Conservation (phyloP, 1,140 invertebrate species). For the Orussus abietinus region DNA sequence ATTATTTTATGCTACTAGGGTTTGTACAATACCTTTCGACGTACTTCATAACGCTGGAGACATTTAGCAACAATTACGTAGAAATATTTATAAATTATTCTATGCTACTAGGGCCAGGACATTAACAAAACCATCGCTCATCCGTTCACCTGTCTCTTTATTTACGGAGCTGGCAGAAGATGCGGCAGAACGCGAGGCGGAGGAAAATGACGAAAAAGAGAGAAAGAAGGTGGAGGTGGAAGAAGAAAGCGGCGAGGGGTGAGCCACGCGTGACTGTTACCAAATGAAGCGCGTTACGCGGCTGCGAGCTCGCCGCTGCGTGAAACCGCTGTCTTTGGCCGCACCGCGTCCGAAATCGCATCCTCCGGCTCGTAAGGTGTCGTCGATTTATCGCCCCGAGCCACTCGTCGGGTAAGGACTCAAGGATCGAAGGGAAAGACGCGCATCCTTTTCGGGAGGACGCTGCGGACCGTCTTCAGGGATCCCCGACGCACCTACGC, state of each 20-base stretch:
- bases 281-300: slow-evolving; percentile 44
- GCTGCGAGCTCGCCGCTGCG: slow-evolving; percentile 32
- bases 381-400: slow-evolving; percentile 2
- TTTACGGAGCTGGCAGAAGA: too few relatives aligned
- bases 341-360: slow-evolving; percentile 9
- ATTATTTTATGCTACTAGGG: too few relatives aligned
- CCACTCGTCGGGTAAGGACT: slow-evolving; percentile 14
- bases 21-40: too few relatives aligned
- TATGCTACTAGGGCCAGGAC: too few relatives aligned
- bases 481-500: too few relatives aligned
- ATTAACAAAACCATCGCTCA: too few relatives aligned
- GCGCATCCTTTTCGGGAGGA: slow-evolving; percentile 15
- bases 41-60: too few relatives aligned
- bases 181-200: too few relatives aligned
- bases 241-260: slow-evolving; percentile 7
- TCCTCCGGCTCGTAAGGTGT: slow-evolving; percentile 9
- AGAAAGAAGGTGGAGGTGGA: neutral
- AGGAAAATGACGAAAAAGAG: neutral
- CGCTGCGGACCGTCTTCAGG: too few relatives aligned
- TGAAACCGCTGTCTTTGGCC: slow-evolving; percentile 33
- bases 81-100: too few relatives aligned
- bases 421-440: slow-evolving; percentile 20
- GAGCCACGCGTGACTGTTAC: slow-evolving; percentile 38
- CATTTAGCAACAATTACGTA: too few relatives aligned
- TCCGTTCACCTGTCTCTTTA: too few relatives aligned